Percentiles rank a stretch among this genome's conserved stretches.
phyloP scores from a whole-genome alignment of 1,140 invertebrate species.

The Euura saliciscinereae region DNA sequence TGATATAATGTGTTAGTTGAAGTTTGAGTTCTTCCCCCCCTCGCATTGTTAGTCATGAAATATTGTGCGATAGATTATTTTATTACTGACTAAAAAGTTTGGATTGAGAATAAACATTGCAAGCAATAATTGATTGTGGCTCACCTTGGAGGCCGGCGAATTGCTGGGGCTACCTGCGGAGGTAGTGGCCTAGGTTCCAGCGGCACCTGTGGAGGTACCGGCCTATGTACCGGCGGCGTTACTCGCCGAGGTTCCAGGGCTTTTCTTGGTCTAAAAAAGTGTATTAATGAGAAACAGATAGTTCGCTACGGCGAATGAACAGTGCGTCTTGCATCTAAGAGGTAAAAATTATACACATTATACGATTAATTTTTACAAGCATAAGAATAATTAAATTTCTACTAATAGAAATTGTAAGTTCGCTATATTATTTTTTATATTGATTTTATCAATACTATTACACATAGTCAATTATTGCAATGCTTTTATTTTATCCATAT shows the following conservation, averaged over 20 bases:
- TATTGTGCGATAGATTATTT: too few relatives aligned
- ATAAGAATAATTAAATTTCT: background rate
- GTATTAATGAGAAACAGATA: background rate
- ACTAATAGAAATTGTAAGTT: background rate
- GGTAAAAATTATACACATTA: background rate
- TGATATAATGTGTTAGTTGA: too few relatives aligned
- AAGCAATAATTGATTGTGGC: too few relatives aligned
- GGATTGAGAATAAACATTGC: too few relatives aligned
- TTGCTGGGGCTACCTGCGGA: too few relatives aligned
- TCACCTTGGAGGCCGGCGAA: too few relatives aligned
- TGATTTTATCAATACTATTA: background rate
- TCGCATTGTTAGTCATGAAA: too few relatives aligned
- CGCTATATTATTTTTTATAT: background rate
- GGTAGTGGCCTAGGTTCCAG: too few relatives aligned
- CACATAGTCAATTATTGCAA: slow-evolving; percentile 4
- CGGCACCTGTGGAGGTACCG: too few relatives aligned
- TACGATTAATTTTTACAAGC: background rate
- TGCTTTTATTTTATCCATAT: background rate
- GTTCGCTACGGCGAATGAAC: background rate
- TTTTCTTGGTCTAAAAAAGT: background rate
- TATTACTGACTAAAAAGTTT: too few relatives aligned
- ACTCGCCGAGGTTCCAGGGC: background rate
- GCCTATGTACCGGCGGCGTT: background rate
- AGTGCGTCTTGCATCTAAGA: too few relatives aligned
- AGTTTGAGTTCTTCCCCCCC: too few relatives aligned